Evolutionary conservation across 2,797 vertebrate genomes (phyloP).

Genomic region (Coluber constrictor): DNA sequence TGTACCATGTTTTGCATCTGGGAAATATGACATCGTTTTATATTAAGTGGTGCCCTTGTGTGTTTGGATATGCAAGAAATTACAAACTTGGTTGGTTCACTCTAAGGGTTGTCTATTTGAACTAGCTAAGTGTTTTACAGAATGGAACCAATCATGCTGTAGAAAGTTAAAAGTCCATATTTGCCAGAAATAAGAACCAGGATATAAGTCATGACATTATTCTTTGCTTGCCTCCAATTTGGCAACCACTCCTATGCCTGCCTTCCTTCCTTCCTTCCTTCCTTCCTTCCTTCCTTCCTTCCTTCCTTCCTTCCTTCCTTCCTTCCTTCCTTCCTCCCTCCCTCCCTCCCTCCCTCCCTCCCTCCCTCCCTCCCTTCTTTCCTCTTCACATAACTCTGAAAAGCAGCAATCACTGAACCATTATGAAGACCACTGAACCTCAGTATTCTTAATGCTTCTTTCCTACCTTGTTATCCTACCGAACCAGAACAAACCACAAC

Average conservation of each 20-base stretch:
- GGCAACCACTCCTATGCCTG: too few species aligned
- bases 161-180: background rate
- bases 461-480: background rate
- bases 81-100: constrained; percentile 6
- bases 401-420: background rate
- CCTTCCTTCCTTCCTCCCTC: too few species aligned
- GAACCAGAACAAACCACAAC: background rate
- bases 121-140: background rate
- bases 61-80: background rate
- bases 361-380: background rate
- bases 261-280: background rate
- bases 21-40: background rate
- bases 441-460: background rate
- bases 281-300: too few species aligned
- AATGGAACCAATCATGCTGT: background rate
- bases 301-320: rapidly evolving
- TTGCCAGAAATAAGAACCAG: background rate
- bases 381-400: background rate
- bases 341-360: background rate
- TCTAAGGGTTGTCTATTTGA: constrained; percentile 8
- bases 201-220: background rate
- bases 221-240: background rate
- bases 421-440: background rate
- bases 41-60: background rate
- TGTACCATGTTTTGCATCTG: constrained; percentile 22